Conservation (phyloP, 2,888 invertebrate genomes). For the Agrypnus murinus region DNA sequence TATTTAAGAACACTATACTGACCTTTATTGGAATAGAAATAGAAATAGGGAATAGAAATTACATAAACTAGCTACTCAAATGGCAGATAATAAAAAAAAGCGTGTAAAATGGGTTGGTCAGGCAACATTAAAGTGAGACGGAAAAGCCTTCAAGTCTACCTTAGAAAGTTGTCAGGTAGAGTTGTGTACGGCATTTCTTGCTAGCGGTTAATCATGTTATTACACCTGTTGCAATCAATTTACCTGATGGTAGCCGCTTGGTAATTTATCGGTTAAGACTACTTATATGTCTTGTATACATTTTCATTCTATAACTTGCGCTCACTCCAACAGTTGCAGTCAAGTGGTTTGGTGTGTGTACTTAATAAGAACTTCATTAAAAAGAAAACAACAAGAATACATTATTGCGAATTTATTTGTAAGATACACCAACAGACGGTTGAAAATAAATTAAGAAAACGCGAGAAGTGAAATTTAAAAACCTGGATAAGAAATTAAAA, state of each 20-base stretch:
- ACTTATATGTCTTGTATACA: conserved; percentile 48
- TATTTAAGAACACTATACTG: conserved; percentile 10
- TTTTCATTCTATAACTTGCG: conserved; percentile 53
- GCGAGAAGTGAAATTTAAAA: conserved; percentile 27
- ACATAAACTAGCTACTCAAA: conserved; percentile 41
- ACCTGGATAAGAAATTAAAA: conserved; percentile 17
- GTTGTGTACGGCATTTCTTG: conserved; percentile 45
- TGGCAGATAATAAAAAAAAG: conserved; percentile 42
- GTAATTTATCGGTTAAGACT: neutral
- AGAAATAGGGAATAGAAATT: too few species aligned
- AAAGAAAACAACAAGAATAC: too few species aligned
- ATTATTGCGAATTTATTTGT: conserved; percentile 6
- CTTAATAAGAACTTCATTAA: too few species aligned
- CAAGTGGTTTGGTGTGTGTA: conserved; percentile 45
- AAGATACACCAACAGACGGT: neutral
- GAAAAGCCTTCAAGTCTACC: conserved; percentile 60
- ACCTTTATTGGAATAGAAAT: conserved; percentile 37
- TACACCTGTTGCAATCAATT: conserved; percentile 21
- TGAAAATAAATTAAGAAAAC: conserved; percentile 25
- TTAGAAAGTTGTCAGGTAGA: conserved; percentile 62
- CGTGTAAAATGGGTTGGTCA: conserved; percentile 45
- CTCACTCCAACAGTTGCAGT: conserved; percentile 52
- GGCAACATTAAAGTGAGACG: conserved; percentile 57
- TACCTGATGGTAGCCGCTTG: conserved; percentile 7
- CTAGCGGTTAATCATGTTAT: conserved; percentile 54